Evolutionary conservation across 1,140 invertebrate genomes (phyloP), one percentile per base, ranked within the genome.

Genomic region (Arctopsyche grandis): DNA sequence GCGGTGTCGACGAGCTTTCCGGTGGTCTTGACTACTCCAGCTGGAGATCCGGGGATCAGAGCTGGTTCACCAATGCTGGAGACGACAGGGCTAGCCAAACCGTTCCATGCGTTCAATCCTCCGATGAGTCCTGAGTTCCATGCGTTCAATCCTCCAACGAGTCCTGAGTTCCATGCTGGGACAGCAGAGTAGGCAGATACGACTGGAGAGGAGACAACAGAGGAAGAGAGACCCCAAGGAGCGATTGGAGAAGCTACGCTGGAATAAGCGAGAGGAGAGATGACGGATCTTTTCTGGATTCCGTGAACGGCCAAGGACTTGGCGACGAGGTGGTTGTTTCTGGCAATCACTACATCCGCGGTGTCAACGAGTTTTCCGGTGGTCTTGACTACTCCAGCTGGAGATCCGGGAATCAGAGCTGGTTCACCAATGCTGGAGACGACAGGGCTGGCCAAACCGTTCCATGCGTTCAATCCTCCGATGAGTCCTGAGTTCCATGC

Each of bases 231-330:
- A 22, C 58, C 12, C 19, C 21, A 21, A 12, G 58, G 1, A 71
- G 66, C 58, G 58, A 82, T 77, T 9, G 80, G 77, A 26, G 78
- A 48, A 52, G 78, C 56, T 46, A 46, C 69, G 5, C 48, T 46
- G 66, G 10, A 82, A 80, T 84, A 88, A 24, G 84, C 84, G 26
- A 87, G 84, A 1, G 58, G 58, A 22, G 58, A 63, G 10, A 16
- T n/a, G 9, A 83, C 82, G 43, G 83, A 84, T 48, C 86, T 84
- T 19, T 85, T 76, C 79, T 86, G 85, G 70, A 83, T 82, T 75
- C 82, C 77, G 48, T 81, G 83, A 9, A 84, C 84, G 84, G 86
- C 10, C 78, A 87, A 82, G 71, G 86, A 86, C 80, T 85, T 86
- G 26, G 85, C 84, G 58, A 84, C 84, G 73, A 83, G 84, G 83